Conservation (phyloP, 2,113 vertebrate genomes). For the Percopsis transmontana region DNA sequence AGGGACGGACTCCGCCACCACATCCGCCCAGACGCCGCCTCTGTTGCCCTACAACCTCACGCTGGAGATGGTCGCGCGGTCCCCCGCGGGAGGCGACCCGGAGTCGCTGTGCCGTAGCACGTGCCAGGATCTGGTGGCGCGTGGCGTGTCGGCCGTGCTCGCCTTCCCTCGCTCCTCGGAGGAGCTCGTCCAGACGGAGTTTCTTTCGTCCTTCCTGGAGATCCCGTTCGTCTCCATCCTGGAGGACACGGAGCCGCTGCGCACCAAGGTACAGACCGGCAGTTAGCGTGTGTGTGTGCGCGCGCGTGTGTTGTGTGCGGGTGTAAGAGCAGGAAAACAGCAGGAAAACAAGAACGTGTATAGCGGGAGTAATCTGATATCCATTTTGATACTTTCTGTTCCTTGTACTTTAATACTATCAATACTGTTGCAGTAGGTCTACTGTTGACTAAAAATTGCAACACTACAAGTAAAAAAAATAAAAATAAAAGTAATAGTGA, state of each 20-base stretch:
- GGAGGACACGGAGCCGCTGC: slow-evolving; percentile 83
- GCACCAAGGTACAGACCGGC: slow-evolving; percentile 79
- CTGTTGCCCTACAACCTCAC: slow-evolving; percentile 85
- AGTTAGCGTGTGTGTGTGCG: neutral
- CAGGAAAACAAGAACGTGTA: neutral
- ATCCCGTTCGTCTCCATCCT: slow-evolving; percentile 90
- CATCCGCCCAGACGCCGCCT: slow-evolving; percentile 57
- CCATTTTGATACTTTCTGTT: neutral
- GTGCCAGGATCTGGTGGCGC: slow-evolving; percentile 83
- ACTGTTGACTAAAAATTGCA: too few species aligned
- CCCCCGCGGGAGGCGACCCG: slow-evolving; percentile 80
- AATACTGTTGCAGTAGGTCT: too few species aligned
- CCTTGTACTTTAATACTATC: slow-evolving; percentile 14
- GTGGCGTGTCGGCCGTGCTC: slow-evolving; percentile 85
- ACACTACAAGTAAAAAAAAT: slow-evolving; percentile 11
- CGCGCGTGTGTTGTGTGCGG: neutral
- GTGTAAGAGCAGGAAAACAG: neutral
- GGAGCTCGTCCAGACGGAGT: slow-evolving; percentile 90
- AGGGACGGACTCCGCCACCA: slow-evolving; percentile 44
- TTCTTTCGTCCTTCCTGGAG: slow-evolving; percentile 87
- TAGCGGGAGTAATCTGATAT: neutral
- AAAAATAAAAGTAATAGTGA: neutral
- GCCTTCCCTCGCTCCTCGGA: slow-evolving; percentile 87
- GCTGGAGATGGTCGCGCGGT: slow-evolving; percentile 82
- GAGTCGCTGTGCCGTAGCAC: slow-evolving; percentile 83